Evolutionary conservation across 2,888 invertebrate species (phyloP).

Genomic region (Agrotis segetum): DNA sequence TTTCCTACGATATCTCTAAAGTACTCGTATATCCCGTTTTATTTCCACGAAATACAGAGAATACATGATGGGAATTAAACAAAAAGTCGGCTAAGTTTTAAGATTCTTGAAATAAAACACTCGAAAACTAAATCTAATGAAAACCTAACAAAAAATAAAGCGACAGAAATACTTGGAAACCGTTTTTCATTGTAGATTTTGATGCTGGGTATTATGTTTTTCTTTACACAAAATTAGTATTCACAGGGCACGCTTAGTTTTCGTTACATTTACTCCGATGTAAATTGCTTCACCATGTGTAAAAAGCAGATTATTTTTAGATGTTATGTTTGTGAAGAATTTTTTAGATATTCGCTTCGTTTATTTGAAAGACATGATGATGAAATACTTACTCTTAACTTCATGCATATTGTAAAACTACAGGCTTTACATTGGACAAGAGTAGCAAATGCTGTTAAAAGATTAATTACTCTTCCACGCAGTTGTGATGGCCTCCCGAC

Average conservation of each 20-base stretch:
- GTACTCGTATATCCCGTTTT: too few relatives aligned
- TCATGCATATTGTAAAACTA: not conserved
- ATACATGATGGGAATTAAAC: not conserved
- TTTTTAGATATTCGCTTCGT: not conserved
- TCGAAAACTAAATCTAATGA: conserved; percentile 32
- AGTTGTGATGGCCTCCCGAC: too few relatives aligned
- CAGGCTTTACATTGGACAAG: not conserved
- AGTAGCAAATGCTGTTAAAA: too few relatives aligned
- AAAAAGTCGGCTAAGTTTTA: not conserved
- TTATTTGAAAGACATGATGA: not conserved
- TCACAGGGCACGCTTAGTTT: conserved; percentile 43
- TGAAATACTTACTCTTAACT: not conserved
- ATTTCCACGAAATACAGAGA: not conserved
- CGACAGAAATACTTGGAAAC: conserved; percentile 29
- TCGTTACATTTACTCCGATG: conserved; percentile 45
- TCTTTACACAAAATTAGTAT: conserved; percentile 28
- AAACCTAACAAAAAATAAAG: conserved; percentile 50
- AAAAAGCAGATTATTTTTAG: conserved; percentile 24
- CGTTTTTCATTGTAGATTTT: conserved; percentile 20
- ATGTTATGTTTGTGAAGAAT: not conserved
- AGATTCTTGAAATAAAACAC: conserved; percentile 14
- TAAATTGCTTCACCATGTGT: conserved; percentile 29
- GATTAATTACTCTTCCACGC: too few relatives aligned
- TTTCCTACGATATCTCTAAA: too few relatives aligned
- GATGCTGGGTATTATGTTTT: conserved; percentile 11